Conservation (phyloP, 2,888 invertebrate genomes). For the Flabesymbios commensalis region DNA sequence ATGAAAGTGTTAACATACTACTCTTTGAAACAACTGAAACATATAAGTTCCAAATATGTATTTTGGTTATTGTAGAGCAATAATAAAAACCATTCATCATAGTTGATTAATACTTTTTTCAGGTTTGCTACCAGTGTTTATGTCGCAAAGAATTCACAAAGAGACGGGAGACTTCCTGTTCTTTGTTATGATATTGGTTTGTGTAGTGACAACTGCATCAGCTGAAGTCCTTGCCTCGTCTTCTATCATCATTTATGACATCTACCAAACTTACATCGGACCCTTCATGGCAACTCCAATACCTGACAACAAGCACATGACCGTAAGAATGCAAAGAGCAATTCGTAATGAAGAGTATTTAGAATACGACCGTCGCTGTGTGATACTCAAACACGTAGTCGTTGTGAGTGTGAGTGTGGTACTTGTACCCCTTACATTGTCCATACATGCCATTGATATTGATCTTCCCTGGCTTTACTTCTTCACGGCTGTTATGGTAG, state of each 20-base stretch:
- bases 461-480: conserved; percentile 30
- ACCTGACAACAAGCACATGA: conserved; percentile 16
- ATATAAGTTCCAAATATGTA: too few species aligned
- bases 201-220: conserved; percentile 24
- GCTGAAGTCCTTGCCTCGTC: conserved; percentile 33
- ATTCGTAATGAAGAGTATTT: conserved; percentile 27
- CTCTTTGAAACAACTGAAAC: too few species aligned
- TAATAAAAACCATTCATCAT: too few species aligned
- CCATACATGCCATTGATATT: conserved; percentile 21
- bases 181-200: conserved; percentile 23
- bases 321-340: conserved; percentile 12
- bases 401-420: conserved; percentile 20
- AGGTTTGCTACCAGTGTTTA: conserved; percentile 26
- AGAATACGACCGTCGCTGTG: conserved; percentile 31
- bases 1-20: too few species aligned
- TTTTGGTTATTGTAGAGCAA: too few species aligned
- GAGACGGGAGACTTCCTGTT: conserved; percentile 32
- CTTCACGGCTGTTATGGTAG: conserved; percentile 26
- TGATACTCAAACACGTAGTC: conserved; percentile 29
- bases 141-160: conserved; percentile 27
- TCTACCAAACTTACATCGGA: conserved; percentile 35
- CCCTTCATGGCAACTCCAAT: conserved; percentile 18
- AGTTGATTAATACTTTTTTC: not conserved
- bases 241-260: conserved; percentile 37
- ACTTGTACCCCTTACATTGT: conserved; percentile 25